Base-by-base conservation (phyloP, 2,888 invertebrate genomes). In the Cryptus armator region DNA sequence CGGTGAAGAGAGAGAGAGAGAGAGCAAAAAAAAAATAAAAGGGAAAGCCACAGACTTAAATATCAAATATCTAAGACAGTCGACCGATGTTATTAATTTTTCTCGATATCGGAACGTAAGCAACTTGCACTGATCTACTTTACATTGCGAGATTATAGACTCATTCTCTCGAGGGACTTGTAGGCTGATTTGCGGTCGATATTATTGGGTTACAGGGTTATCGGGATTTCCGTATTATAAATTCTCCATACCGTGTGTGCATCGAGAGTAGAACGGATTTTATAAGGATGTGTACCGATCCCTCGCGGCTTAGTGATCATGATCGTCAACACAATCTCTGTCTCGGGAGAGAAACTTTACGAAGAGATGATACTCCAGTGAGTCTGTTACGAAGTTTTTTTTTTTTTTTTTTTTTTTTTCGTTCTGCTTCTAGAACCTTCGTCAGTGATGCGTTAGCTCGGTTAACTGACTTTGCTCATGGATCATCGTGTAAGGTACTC, bases 161-260 rank as follows among this genome's bases (percentile, higher is more conserved):
- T 64, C 67, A 7, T 66, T 37, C n/a, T 24, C 75, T 75, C 48
- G 53, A 1, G 43, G 29, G 4, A 56, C 66, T 66, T 37, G 29
- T 44, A 43, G 59, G 59, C 14, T 56, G 19, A 72, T 72, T 80
- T 81, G 76, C 59, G 76, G 80, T 84, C 44, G 37, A 71, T 67
- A 72, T 75, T 79, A 70, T 77, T 84, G 29, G 79, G 79, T 80
- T 76, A 84, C 76, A 71, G 53, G 84, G 84, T 84, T 59, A 80
- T 46, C 48, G 24, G 48, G 43, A 51, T 67, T 59, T 71, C 43
- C 66, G 64, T 59, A 56, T 64, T 14, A 59, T 37, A 51, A 71
- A 24, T 24, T 32, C n/a, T 5, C 16, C 37, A 51, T 9, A 6
- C 14, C 9, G 32, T 19, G 66, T 43, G 14, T 19, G 37, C 37